Evolutionary conservation across 2,113 vertebrate species (phyloP).

Genomic region (Climacteris rufus): DNA sequence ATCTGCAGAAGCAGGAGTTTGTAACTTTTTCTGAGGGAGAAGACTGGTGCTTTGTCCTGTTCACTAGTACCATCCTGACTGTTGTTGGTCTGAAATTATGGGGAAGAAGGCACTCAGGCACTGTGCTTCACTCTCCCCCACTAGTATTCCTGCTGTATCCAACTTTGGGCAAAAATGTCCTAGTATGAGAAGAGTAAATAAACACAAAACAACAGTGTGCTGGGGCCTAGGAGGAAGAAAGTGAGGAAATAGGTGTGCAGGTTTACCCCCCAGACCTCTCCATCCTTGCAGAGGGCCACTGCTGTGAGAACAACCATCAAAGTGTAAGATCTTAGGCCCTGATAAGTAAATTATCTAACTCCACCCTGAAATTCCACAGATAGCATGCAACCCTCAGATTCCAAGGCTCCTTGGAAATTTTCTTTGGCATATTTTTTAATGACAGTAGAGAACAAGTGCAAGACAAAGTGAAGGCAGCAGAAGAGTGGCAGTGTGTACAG

Average conservation of each 20-base stretch:
- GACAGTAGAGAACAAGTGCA: neutral
- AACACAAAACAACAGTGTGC: neutral
- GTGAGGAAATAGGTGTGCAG: neutral
- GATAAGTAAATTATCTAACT: neutral
- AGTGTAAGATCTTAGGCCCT: neutral
- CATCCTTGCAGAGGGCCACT: neutral
- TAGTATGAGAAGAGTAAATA: neutral
- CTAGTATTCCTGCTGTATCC: neutral
- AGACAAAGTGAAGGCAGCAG: neutral
- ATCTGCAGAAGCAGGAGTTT: neutral
- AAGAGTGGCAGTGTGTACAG: neutral
- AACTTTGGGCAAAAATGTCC: neutral
- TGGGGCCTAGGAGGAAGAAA: neutral
- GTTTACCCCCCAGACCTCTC: rapidly evolving
- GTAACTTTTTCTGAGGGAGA: neutral
- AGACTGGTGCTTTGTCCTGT: neutral
- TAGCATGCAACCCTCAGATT: neutral
- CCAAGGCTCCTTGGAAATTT: neutral
- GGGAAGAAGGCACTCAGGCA: neutral
- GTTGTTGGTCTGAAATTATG: neutral
- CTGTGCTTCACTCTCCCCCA: neutral
- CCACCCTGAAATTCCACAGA: neutral
- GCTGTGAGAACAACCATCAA: neutral
- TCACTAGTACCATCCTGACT: neutral
- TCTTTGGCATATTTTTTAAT: neutral